Base-by-base conservation (phyloP, 2,888 invertebrate genomes). In the Drosophila prostipennis region DNA sequence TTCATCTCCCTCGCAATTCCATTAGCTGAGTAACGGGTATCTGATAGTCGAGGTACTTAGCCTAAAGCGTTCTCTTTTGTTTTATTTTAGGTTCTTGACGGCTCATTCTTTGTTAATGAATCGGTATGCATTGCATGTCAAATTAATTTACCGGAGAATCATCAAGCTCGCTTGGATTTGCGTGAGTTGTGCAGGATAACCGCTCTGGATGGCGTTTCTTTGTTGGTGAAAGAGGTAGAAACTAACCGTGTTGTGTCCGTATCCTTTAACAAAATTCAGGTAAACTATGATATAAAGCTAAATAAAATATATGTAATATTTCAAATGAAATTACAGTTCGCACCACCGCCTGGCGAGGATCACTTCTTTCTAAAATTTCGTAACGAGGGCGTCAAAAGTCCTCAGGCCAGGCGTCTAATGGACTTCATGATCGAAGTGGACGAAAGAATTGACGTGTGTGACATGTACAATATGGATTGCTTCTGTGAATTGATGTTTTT, bases 241-340 rank as follows among this genome's bases (percentile, higher is more conserved):
- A 94, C 92, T 0, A 93, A 93, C 0, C 92, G 93, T 79, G 94
- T 95, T 1, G 94, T 92, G 5, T 93, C 94, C 0, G 95, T 93
- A 2, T 90, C 93, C 4, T 94, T 96, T 81, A 96, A 96, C 90
- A 96, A 96, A 92, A 91, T 96, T 69, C 95, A 95, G 92, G 95
- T 94, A 86, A 85, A 67, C 26, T 4, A 7, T 0, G 3, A 34
- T 16, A 1, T 1, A 13, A n/a, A 5, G n/a, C 10, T 11, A n/a
- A 52, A 40, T 10, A 1, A 1, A 16, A 10, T 10, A 34, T 6
- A 2, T 2, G 6, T 8, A 7, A 7, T 34, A 32, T 14, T 42
- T 6, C 0, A 10, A 0, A 48, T 13, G 11, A 6, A 29, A 32
- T 14, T 10, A 6, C 26, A 64, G 91, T 90, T 60, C 23, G 60